Conservation (phyloP, 1,140 invertebrate genomes). For the Diuraphis noxia region DNA sequence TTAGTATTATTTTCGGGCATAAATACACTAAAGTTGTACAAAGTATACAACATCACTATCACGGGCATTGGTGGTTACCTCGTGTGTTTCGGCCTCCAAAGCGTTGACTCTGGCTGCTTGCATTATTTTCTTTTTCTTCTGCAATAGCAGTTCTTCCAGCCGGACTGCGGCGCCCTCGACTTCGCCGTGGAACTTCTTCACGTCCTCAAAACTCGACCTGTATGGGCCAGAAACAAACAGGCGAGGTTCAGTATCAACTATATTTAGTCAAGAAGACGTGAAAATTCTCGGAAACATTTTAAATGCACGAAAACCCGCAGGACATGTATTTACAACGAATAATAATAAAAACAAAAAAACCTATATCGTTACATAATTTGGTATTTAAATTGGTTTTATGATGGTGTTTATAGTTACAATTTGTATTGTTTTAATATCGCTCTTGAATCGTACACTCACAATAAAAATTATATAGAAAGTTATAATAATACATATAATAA, state of each 20-base stretch:
- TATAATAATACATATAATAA: neutral
- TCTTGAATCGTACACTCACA: neutral
- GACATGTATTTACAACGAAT: neutral
- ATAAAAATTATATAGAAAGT: slow-evolving; percentile 24
- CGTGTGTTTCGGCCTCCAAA: slow-evolving; percentile 65
- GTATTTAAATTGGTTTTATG: neutral
- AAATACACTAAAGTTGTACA: neutral
- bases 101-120: slow-evolving; percentile 64
- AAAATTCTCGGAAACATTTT: neutral
- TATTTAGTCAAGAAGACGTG: neutral
- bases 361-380: neutral
- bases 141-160: slow-evolving; percentile 64
- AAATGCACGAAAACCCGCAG: neutral
- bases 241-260: neutral
- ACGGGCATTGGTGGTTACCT: slow-evolving; percentile 59
- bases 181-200: slow-evolving; percentile 63
- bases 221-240: neutral
- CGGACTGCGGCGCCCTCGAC: slow-evolving; percentile 64
- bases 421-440: neutral
- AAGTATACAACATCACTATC: neutral
- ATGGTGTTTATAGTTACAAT: neutral
- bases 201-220: slow-evolving; percentile 60
- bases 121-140: slow-evolving; percentile 64
- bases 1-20: neutral
- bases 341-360: neutral